A percentile compares a stretch with the other conserved stretches of the same genome.
Conservation (phyloP, 1,140 invertebrate genomes). For the Agrypnia vestita region DNA sequence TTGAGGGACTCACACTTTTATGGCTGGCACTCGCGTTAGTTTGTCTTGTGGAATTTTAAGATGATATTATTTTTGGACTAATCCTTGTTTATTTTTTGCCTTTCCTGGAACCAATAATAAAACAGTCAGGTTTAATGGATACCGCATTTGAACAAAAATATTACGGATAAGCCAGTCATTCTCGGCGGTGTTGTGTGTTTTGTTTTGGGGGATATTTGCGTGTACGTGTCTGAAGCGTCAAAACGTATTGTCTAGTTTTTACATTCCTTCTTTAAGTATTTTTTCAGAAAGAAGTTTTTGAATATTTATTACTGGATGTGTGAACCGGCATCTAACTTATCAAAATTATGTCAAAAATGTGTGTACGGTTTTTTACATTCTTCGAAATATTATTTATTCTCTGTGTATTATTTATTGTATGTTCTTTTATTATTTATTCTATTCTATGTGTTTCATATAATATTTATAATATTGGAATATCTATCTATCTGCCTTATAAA, state of each 20-base stretch:
- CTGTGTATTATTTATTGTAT: too few species aligned
- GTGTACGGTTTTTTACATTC: too few species aligned
- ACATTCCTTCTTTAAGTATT: too few species aligned
- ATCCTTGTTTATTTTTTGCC: conserved; percentile 45
- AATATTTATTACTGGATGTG: too few species aligned
- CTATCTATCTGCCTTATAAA: too few species aligned
- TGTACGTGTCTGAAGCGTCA: not conserved
- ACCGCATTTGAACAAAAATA: not conserved
- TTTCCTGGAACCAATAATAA: conserved; percentile 42
- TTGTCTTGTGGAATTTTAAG: conserved; percentile 48
- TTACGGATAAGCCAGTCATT: conserved; percentile 1
- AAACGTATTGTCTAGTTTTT: not conserved
- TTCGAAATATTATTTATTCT: too few species aligned
- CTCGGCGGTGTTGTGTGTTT: conserved; percentile 4
- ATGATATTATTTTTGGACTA: conserved; percentile 42
- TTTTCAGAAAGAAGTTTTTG: too few species aligned
- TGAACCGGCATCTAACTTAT: too few species aligned
- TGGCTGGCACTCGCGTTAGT: conserved; percentile 35
- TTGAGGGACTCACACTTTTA: not conserved
- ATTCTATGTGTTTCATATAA: too few species aligned
- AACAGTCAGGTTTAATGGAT: conserved; percentile 33
- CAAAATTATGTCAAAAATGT: too few species aligned
- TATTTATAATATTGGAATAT: too few species aligned
- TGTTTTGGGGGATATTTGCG: conserved; percentile 6
- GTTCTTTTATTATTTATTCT: too few species aligned